Evolutionary conservation across 2,888 invertebrate genomes (phyloP).

Genomic region (Mactromeris polynyma): DNA sequence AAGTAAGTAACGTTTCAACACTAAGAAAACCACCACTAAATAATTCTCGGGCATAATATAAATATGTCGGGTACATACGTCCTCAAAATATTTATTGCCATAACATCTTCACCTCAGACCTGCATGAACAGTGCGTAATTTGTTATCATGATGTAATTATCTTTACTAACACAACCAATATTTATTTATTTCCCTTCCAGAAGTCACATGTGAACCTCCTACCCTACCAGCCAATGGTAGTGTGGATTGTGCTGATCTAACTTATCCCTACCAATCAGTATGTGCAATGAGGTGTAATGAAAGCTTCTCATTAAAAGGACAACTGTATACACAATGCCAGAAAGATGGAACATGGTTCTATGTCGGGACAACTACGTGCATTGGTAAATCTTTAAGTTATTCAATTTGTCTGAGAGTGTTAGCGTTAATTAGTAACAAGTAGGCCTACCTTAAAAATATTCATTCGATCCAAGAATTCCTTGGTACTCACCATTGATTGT

Average conservation of each 20-base stretch:
- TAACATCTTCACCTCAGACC: background rate
- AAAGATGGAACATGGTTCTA: slow-evolving; percentile 37
- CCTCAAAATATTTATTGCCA: background rate
- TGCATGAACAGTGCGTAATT: background rate
- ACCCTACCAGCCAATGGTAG: slow-evolving; percentile 3
- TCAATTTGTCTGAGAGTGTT: too few relatives aligned
- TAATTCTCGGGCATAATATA: background rate
- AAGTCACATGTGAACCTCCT: slow-evolving; percentile 12
- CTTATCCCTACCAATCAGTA: background rate
- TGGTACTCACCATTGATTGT: too few relatives aligned
- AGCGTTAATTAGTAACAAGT: too few relatives aligned
- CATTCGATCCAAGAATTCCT: too few relatives aligned
- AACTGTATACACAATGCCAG: slow-evolving; percentile 19
- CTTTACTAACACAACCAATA: background rate
- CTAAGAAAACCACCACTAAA: background rate
- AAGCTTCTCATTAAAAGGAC: slow-evolving; percentile 10
- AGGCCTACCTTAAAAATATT: too few relatives aligned
- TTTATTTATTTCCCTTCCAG: background rate
- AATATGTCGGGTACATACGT: background rate
- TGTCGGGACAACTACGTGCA: background rate
- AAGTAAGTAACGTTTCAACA: slow-evolving; percentile 19
- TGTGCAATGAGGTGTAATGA: slow-evolving; percentile 15
- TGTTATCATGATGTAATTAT: background rate
- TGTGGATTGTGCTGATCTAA: background rate
- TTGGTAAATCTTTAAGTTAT: slow-evolving; percentile 20